Evolutionary conservation across 2,888 invertebrate genomes (phyloP).

Genomic region (Drosophila eohydei): DNA sequence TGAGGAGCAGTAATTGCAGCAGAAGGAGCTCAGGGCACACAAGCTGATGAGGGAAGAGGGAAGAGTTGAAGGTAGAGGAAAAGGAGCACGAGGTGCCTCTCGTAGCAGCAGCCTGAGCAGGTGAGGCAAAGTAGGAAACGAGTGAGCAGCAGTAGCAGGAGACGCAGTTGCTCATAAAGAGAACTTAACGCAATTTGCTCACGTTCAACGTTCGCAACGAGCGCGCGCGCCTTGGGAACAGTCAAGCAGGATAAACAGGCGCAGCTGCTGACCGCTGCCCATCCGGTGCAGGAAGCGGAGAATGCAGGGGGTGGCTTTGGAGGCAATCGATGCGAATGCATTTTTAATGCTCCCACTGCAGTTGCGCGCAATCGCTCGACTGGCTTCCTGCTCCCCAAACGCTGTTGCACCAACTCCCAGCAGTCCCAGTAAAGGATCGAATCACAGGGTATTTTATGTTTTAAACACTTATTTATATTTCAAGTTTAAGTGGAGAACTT

Average conservation of each 20-base stretch:
- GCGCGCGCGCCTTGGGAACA: slow-evolving; percentile 9
- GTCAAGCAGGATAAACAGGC: slow-evolving; percentile 15
- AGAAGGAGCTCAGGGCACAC: not conserved
- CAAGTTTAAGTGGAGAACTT: too few species aligned
- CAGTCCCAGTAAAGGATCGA: not conserved
- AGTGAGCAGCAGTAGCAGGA: not conserved
- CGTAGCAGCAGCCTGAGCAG: not conserved
- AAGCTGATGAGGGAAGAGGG: too few species aligned
- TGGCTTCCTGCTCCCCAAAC: slow-evolving; percentile 4
- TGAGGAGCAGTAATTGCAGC: not conserved
- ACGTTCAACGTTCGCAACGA: slow-evolving; percentile 26
- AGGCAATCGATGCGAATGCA: slow-evolving; percentile 60
- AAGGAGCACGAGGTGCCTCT: not conserved
- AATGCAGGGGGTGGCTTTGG: not conserved
- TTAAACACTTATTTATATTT: too few species aligned
- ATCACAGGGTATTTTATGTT: too few species aligned
- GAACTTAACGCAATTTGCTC: slow-evolving; percentile 4
- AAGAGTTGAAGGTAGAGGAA: not conserved
- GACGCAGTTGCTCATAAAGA: slow-evolving; percentile 1
- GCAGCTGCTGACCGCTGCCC: slow-evolving; percentile 14
- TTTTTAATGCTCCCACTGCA: slow-evolving; percentile 47
- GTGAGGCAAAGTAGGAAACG: not conserved
- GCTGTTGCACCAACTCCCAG: not conserved
- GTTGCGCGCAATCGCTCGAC: slow-evolving; percentile 1
- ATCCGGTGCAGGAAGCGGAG: not conserved